phyloP scores from a whole-genome alignment of 2,797 vertebrate genomes.

The Gymnothorax javanicus region DNA sequence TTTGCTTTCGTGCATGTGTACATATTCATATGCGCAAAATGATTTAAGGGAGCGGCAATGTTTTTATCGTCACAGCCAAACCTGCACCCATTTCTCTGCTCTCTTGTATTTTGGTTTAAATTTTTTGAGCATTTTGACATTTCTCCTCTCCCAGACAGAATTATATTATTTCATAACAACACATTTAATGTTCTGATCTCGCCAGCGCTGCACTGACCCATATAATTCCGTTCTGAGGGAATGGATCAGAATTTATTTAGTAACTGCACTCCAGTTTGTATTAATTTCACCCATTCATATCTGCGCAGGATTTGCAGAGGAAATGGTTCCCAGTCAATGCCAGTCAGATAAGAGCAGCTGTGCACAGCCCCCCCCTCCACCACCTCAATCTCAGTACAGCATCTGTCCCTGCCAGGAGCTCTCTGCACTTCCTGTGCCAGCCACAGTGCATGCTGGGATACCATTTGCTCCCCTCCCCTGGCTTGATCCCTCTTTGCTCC shows the following conservation, averaged over 20 bases:
- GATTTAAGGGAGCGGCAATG: not conserved
- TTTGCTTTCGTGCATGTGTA: not conserved
- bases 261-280: not conserved
- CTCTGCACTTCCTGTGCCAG: not conserved
- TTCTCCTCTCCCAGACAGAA: too few relatives aligned
- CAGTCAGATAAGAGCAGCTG: not conserved
- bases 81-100: not conserved
- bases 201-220: too few relatives aligned
- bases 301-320: not conserved
- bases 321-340: not conserved
- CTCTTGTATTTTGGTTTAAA: not conserved
- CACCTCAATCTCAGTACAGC: not conserved
- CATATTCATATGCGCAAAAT: not conserved
- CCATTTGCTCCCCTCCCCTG: not conserved
- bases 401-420: not conserved
- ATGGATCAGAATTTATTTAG: too few relatives aligned
- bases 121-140: too few relatives aligned
- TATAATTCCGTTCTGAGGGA: too few relatives aligned
- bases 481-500: too few relatives aligned
- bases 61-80: not conserved
- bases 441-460: not conserved
- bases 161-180: too few relatives aligned
- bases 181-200: too few relatives aligned
- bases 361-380: not conserved
- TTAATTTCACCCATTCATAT: not conserved